Percentiles rank a stretch among this genome's conserved stretches.
Conservation (phyloP, 2,113 vertebrate genomes). For the Amphilophus citrinellus region DNA sequence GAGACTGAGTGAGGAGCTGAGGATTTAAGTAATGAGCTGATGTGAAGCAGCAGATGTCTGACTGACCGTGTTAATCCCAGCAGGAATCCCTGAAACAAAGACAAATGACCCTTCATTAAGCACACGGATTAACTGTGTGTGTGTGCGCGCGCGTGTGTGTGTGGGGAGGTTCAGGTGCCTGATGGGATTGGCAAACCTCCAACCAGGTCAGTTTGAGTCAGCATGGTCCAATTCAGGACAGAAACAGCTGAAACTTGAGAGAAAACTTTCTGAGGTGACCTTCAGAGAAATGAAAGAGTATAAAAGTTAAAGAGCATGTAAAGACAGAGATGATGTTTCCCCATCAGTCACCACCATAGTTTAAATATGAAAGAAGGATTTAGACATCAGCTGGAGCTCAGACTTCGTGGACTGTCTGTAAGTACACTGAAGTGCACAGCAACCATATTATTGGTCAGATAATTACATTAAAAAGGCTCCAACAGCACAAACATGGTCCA, state of each 20-base stretch:
- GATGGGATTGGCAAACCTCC: conserved; percentile 55
- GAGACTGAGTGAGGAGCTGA: not conserved
- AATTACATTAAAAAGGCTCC: not conserved
- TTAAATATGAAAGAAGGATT: no score
- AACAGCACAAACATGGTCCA: no score
- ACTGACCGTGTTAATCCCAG: conserved; percentile 15
- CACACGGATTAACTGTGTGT: conserved; percentile 24
- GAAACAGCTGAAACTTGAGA: conserved; percentile 1
- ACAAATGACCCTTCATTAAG: conserved; percentile 23
- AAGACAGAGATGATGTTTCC: not conserved
- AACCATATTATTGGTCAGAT: not conserved
- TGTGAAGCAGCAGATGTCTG: conserved; percentile 25
- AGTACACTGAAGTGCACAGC: not conserved
- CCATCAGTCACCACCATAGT: not conserved
- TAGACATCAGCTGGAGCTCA: not conserved
- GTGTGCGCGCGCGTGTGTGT: not conserved
- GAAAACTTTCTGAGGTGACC: not conserved
- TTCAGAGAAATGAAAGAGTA: not conserved
- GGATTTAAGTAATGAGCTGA: conserved; percentile 38
- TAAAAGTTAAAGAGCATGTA: not conserved
- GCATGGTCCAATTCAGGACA: not conserved
- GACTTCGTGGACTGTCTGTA: not conserved
- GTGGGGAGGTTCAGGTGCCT: conserved; percentile 22
- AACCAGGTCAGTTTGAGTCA: conserved; percentile 26
- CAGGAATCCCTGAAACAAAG: conserved; percentile 17